Evolutionary conservation across 2,888 invertebrate genomes (phyloP).

Genomic region (Spodoptera picta): DNA sequence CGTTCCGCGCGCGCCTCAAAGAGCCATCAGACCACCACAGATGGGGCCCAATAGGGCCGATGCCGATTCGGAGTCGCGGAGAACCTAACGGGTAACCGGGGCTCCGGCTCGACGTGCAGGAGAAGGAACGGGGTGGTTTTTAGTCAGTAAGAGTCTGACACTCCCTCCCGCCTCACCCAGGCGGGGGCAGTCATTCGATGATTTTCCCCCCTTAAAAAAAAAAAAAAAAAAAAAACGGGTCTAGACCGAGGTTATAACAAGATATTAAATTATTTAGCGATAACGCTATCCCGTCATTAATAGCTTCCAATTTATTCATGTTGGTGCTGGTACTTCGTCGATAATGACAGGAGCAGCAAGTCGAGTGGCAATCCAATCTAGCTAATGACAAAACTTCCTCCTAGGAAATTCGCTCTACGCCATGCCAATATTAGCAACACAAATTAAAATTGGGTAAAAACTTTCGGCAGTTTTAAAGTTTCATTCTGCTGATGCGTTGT

Average conservation of each 20-base stretch:
- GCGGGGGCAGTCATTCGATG: no score
- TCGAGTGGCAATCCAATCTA: conserved; percentile 55
- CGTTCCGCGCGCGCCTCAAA: no score
- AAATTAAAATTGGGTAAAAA: conserved; percentile 53
- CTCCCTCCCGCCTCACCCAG: no score
- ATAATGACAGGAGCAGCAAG: conserved; percentile 51
- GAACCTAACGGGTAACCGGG: no score
- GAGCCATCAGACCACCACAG: no score
- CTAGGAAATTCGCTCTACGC: conserved; percentile 45
- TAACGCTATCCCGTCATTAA: conserved; percentile 23
- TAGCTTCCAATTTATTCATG: conserved; percentile 42
- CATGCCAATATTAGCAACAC: conserved; percentile 46
- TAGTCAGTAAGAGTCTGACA: no score
- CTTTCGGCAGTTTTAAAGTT: conserved; percentile 43
- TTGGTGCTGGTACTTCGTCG: conserved; percentile 29
- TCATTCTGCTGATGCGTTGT: conserved; percentile 22
- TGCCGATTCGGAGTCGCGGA: no score
- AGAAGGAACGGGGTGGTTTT: no score
- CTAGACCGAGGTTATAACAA: background rate
- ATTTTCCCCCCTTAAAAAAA: no score
- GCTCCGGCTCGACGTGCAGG: no score
- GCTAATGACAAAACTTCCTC: conserved; percentile 57
- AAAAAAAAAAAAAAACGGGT: no score
- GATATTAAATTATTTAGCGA: conserved; percentile 17
- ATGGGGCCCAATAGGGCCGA: no score